Evolutionary conservation across 2,888 invertebrate species (phyloP), one percentile per base, ranked within the genome.

Genomic region (Trimorus sp.): DNA sequence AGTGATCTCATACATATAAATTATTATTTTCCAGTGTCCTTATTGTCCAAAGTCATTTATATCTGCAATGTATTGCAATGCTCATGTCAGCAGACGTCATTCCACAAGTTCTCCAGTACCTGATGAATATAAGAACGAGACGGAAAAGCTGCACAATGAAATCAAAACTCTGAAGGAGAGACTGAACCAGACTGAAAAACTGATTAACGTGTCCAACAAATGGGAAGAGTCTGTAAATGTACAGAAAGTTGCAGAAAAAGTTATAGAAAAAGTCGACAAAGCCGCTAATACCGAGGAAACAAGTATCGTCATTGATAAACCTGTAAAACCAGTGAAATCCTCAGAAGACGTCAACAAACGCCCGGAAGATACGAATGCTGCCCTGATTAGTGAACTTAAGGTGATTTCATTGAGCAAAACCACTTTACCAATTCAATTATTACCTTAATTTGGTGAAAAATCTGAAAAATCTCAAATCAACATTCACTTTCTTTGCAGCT

Each of bases 31-130:
- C 75, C 92, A 94, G 92, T 96, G 96, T 86, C 92, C 91, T 49
- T 93, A 93, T 87, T 96, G 96, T 86, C 93, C 94, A n/a, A 96
- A 95, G 91, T 93, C 94, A 8, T 95, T 95, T 88, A 90, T 95
- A 60, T 94, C 94, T 81, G 93, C 94, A 86, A 93, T 94, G 74
- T 95, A 94, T 89, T 92, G 95, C 77, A 93, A 93, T 88, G 93
- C 94, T 56, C 96, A 95, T 86, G 91, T 94, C 58, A 92, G 92
- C 81, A 92, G 95, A 84, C 92, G 95, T 40, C 95, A 95, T 89
- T 87, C 91, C 0, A 87, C 88, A 53, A 82, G 84, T 12, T 87
- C 89, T 40, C 89, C 89, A 26, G 86, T 87, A 51, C 91, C 91
- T 38, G 90, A 92, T 45, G 92, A 92, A 65, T 92, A 92, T 56